Evolutionary conservation across 2,113 vertebrate species (phyloP).

Genomic region (Cepphus grylle): DNA sequence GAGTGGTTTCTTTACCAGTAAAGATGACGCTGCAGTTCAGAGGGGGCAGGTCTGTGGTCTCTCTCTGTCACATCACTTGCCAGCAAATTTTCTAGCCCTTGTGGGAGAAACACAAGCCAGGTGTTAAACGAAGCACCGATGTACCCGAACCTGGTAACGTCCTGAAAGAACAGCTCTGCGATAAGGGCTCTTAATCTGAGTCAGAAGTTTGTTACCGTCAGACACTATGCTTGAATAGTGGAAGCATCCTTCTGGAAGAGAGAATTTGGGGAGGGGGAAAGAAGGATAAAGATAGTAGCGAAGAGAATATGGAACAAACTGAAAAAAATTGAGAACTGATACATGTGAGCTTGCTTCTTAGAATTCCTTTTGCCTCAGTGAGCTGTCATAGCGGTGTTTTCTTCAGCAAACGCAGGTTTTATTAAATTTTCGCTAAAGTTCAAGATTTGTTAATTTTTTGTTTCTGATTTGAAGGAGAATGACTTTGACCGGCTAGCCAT

Average conservation of each 20-base stretch:
- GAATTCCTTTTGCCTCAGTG: rapidly evolving
- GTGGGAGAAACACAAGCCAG: background rate
- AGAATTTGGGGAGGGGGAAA: background rate
- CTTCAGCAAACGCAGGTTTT: background rate
- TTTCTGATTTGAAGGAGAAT: slow-evolving; percentile 80
- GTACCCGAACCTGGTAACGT: rapidly evolving
- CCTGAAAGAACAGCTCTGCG: background rate
- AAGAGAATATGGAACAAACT: background rate
- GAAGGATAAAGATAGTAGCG: background rate
- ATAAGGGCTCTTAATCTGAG: rapidly evolving
- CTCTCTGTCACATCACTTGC: rapidly evolving
- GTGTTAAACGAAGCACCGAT: background rate
- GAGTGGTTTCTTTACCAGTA: background rate
- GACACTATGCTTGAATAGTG: background rate
- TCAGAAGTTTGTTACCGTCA: background rate
- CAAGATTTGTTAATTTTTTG: background rate
- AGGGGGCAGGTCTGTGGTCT: rapidly evolving
- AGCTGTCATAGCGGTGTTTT: rapidly evolving
- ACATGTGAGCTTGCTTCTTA: background rate
- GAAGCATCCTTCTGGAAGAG: background rate
- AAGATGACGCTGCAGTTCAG: rapidly evolving
- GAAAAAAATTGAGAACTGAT: background rate
- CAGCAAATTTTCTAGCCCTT: background rate
- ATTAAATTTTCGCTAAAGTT: rapidly evolving
- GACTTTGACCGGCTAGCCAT: slow-evolving; percentile 91